phyloP scores from a whole-genome alignment of 2,797 vertebrate genomes.

The Rhynchotus rufescens region DNA sequence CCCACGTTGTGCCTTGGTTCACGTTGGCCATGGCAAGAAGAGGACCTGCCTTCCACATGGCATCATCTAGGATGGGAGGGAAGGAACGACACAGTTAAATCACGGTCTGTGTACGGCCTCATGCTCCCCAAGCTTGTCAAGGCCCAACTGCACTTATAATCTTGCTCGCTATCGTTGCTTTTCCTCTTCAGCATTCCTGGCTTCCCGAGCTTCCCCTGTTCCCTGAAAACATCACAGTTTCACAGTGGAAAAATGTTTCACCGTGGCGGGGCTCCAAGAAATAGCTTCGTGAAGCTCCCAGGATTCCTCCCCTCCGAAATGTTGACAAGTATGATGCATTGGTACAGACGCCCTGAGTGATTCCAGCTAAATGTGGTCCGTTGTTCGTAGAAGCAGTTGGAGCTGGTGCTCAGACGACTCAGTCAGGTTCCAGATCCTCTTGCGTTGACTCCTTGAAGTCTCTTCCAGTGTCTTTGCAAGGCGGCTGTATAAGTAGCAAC shows the following conservation, averaged over 20 bases:
- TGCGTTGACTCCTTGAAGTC: not conserved
- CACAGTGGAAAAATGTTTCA: not conserved
- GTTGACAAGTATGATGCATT: slow-evolving; percentile 31
- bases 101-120: not conserved
- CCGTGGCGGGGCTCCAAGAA: slow-evolving; percentile 29
- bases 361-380: not conserved
- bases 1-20: too few relatives aligned
- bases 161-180: fast-evolving
- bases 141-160: fast-evolving
- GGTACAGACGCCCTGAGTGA: not conserved
- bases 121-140: not conserved
- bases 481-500: not conserved
- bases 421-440: not conserved
- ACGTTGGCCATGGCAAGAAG: not conserved
- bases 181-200: not conserved
- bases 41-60: not conserved
- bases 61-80: not conserved
- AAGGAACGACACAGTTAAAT: not conserved
- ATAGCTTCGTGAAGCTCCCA: not conserved
- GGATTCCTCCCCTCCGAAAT: not conserved
- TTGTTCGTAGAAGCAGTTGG: not conserved
- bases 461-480: not conserved
- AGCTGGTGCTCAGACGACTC: not conserved
- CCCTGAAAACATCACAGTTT: not conserved
- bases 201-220: not conserved